Conservation (phyloP, 2,888 invertebrate species). For the Chironomus riparius region DNA sequence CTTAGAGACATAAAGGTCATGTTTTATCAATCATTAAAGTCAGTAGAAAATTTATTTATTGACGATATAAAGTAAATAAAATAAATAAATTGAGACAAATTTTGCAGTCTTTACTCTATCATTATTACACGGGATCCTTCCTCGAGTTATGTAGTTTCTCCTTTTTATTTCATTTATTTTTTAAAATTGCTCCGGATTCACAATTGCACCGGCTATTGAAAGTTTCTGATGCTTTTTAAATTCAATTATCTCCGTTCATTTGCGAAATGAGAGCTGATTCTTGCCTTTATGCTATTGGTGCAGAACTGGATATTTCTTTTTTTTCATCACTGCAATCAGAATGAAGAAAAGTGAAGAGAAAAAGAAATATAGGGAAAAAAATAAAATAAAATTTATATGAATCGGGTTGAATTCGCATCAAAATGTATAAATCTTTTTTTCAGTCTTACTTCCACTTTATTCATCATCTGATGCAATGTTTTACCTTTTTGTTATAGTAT, state of each 20-base stretch:
- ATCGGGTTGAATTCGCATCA: no score
- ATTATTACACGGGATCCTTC: background rate
- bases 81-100: no score
- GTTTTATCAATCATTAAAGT: background rate
- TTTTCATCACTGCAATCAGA: no score
- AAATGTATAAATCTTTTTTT: no score
- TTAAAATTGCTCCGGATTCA: background rate
- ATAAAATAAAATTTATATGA: no score
- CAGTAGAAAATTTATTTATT: background rate
- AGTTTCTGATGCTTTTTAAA: conserved; percentile 1
- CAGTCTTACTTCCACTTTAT: no score
- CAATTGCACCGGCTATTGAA: background rate
- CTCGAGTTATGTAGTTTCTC: background rate
- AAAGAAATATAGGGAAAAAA: no score
- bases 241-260: conserved; percentile 15
- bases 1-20: no score
- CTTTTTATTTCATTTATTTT: background rate
- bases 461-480: background rate
- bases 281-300: background rate
- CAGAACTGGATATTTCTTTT: no score
- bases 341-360: no score
- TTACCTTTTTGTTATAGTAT: background rate
- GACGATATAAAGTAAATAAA: no score
- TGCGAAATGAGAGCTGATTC: conserved; percentile 9
- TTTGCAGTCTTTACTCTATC: no score